Conservation (phyloP, 2,113 vertebrate species). For the Serinus canaria region DNA sequence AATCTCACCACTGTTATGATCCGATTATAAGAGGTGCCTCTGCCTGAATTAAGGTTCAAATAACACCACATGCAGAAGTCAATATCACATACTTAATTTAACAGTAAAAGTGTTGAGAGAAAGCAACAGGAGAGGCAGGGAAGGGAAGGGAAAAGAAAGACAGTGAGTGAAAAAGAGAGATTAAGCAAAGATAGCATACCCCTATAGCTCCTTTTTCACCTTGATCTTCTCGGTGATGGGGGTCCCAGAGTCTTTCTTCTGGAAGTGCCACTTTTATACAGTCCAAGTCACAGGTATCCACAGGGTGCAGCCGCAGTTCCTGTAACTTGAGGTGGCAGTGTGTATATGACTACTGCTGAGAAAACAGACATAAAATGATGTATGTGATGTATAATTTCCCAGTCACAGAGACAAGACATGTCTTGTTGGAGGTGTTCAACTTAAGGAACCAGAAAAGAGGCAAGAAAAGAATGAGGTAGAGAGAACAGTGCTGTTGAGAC, state of each 20-base stretch:
- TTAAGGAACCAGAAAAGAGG: not conserved
- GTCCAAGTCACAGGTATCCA: not conserved
- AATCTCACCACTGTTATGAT: not conserved
- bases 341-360: not conserved
- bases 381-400: not conserved
- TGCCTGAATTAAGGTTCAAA: not conserved
- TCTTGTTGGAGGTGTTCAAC: not conserved
- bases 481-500: not conserved
- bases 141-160: not conserved
- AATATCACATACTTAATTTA: not conserved
- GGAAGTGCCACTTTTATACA: not conserved
- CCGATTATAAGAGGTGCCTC: not conserved
- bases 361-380: not conserved
- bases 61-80: not conserved
- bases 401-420: rapidly evolving
- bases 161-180: not conserved
- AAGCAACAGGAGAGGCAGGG: not conserved
- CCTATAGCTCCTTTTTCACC: not conserved
- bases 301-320: rapidly evolving
- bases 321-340: not conserved
- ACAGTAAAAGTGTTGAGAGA: not conserved
- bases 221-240: not conserved
- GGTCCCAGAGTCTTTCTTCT: not conserved
- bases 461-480: not conserved
- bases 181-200: not conserved